Base-by-base conservation (phyloP, 2,113 vertebrate species). In the Paramisgurnus dabryanus region DNA sequence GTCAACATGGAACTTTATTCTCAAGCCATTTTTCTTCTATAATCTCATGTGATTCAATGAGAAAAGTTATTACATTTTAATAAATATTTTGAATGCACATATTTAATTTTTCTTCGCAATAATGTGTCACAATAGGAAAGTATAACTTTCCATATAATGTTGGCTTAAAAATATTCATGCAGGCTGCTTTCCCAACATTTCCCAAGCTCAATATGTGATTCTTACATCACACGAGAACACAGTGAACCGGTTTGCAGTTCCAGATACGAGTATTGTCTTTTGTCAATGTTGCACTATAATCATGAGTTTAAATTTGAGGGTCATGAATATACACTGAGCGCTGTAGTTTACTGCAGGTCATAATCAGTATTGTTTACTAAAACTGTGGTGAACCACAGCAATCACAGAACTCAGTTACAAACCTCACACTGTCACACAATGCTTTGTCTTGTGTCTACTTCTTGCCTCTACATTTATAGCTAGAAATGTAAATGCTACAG, bases 261-360 rank as follows among this genome's bases (percentile, higher is more conserved):
- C 47, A 47, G 10, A 22, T 34, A 40, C 72, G 60, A 40, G 61
- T 3, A 18, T 73, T 68, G 50, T 80, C 73, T 78, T 40, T 0
- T 13, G 18, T 12, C 7, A 47, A 55, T 43, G 78, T 15, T 66
- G 67, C 65, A 50, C 72, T 80, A 39, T 83, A 80, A 80, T 73
- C 63, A 84, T 55, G 43, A 78, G 67, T 84, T 77, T 47, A 67
- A 79, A 67, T 80, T 80, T 73, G 78, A 55, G 22, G 17, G 53
- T 34, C 2, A 66, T 72, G 53, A 77, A 58, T 67, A 58, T n/a
- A 47, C 13, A n/a, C 53, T 22, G 27, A 13, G 12, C 45, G 49
- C 71, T 80, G 73, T 80, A 67, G 40, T 80, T 80, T 67, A 49
- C 70, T 61, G 45, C 45, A 84, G 74, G 79, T 64, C 72, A 47